Evolutionary conservation across 1,140 invertebrate species (phyloP).

Genomic region (Micrasema minimum): DNA sequence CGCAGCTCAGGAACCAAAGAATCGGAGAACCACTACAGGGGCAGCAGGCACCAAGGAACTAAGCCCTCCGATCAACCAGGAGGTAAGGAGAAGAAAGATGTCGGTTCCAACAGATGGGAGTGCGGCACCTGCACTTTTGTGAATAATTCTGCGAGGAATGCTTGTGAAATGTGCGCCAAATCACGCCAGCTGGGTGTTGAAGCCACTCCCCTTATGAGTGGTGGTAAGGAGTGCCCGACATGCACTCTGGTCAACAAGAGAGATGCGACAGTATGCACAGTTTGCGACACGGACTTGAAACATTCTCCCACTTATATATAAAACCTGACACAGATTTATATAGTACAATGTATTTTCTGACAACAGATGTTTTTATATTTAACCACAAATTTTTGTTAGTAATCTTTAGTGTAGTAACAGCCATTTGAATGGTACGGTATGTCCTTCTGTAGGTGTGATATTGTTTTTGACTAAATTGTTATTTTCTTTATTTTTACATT

Average conservation of each 20-base stretch:
- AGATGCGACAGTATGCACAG: slow-evolving; percentile 73
- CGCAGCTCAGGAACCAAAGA: slow-evolving; percentile 37
- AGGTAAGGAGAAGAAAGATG: slow-evolving; percentile 34
- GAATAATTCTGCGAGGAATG: slow-evolving; percentile 68
- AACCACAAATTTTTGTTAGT: too few species aligned
- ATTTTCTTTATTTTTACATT: slow-evolving; percentile 11
- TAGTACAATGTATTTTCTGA: neutral
- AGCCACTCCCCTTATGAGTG: slow-evolving; percentile 74
- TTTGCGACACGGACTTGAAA: slow-evolving; percentile 75
- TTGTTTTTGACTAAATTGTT: neutral
- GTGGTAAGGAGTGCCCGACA: slow-evolving; percentile 78
- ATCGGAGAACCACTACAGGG: neutral
- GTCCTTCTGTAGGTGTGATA: neutral
- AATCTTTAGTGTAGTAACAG: too few species aligned
- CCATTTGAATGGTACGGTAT: too few species aligned
- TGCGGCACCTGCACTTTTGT: slow-evolving; percentile 79
- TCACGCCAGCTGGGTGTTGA: slow-evolving; percentile 68
- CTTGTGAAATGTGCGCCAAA: slow-evolving; percentile 85
- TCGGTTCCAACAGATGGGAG: slow-evolving; percentile 67
- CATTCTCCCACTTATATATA: slow-evolving; percentile 82
- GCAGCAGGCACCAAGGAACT: neutral
- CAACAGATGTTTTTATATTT: slow-evolving; percentile 3
- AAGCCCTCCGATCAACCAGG: slow-evolving; percentile 33
- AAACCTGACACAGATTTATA: neutral
- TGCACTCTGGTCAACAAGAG: slow-evolving; percentile 85